A percentile compares a stretch with the other conserved stretches of the same genome.
phyloP scores from a whole-genome alignment of 1,140 invertebrate species.

The Lepeophtheirus salmonis region DNA sequence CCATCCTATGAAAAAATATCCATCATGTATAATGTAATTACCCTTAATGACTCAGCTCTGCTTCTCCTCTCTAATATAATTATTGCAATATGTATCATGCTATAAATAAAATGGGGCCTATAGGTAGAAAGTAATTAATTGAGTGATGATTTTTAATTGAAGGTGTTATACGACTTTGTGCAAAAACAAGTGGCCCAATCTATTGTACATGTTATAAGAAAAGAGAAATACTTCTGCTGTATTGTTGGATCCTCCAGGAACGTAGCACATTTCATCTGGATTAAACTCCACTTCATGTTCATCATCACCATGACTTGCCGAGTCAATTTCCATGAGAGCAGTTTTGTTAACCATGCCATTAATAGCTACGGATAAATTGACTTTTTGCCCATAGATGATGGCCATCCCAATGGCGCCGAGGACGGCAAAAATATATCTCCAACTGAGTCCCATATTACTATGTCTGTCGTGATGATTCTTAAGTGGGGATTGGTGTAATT shows the following conservation, averaged over 20 bases:
- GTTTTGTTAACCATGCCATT: slow-evolving; percentile 69
- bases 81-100: too few relatives aligned
- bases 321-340: slow-evolving; percentile 26
- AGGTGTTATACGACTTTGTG: too few relatives aligned
- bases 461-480: not conserved
- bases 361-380: slow-evolving; percentile 66
- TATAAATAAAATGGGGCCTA: too few relatives aligned
- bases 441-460: not conserved
- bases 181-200: too few relatives aligned
- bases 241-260: not conserved
- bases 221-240: not conserved
- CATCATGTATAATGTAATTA: too few relatives aligned
- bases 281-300: not conserved
- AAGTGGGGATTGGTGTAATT: too few relatives aligned
- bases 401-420: slow-evolving; percentile 61
- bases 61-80: too few relatives aligned
- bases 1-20: slow-evolving; percentile 23
- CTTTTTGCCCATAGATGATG: slow-evolving; percentile 66
- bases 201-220: too few relatives aligned
- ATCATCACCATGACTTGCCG: not conserved
- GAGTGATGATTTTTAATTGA: too few relatives aligned
- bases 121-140: too few relatives aligned
- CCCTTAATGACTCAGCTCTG: too few relatives aligned
- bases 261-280: not conserved
- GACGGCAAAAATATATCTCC: slow-evolving; percentile 44